These are phyloP conservation scores for Dicaeum eximium DNA, from an alignment of 2,113 vertebrate species.

Conservation along the genomic window DNA sequence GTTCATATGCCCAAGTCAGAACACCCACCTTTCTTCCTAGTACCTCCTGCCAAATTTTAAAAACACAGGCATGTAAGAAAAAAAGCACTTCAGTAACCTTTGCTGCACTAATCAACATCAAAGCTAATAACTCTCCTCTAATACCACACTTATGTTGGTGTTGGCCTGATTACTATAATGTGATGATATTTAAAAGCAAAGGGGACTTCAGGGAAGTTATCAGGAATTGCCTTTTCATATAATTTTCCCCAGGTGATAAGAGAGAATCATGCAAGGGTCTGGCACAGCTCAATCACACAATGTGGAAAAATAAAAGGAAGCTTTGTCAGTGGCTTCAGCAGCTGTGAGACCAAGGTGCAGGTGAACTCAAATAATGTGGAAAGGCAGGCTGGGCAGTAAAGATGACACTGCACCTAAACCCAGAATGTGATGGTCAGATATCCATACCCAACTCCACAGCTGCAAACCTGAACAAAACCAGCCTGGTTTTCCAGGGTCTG, in stretches of 20 bases:
- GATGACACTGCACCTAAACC: neutral
- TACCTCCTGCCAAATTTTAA: neutral
- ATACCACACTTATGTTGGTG: neutral
- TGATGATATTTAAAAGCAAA: neutral
- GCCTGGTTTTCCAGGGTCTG: neutral
- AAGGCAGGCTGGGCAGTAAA: neutral
- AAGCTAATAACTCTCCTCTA: neutral
- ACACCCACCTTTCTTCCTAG: neutral
- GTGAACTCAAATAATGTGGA: neutral
- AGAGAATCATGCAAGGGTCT: neutral
- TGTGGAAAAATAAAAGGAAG: neutral
- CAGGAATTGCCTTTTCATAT: neutral
- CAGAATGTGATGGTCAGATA: neutral
- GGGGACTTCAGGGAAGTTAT: neutral
- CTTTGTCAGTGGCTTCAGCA: neutral
- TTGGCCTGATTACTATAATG: neutral
- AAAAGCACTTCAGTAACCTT: neutral
- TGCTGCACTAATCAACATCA: neutral
- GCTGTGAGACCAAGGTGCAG: neutral
- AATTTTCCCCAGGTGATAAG: neutral
- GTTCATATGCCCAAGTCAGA: neutral
- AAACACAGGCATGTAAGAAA: neutral
- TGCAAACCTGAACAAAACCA: neutral
- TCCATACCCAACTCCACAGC: neutral
- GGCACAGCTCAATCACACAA: rapidly evolving